A percentile compares a stretch with the other conserved stretches of the same genome.
phyloP scores from a whole-genome alignment of 2,797 vertebrate species.

The Threskiornis aethiopicus region DNA sequence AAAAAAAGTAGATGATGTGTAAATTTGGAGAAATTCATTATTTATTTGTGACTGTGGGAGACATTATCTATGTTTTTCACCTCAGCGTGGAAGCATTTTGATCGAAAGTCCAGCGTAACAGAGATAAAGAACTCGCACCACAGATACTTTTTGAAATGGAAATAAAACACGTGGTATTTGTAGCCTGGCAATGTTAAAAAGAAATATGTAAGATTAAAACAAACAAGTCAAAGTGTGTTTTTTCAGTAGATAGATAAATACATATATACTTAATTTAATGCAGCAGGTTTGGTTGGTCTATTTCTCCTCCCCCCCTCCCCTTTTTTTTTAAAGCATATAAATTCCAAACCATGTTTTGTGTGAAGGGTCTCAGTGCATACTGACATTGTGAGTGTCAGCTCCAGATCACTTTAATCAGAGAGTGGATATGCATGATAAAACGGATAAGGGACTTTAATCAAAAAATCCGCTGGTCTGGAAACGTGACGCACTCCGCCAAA shows the following conservation, averaged over 20 bases:
- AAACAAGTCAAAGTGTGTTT: not conserved
- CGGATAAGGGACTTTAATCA: slow-evolving; percentile 99
- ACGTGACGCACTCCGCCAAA: slow-evolving; percentile 97
- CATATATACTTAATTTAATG: not conserved
- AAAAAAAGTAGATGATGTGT: not conserved
- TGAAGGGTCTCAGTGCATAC: slow-evolving; percentile 88
- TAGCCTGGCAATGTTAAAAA: slow-evolving; percentile 18
- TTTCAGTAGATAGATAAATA: not conserved
- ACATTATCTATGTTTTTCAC: slow-evolving; percentile 7
- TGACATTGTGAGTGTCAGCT: slow-evolving; percentile 99
- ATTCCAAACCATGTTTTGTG: slow-evolving; percentile 89
- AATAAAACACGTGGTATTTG: slow-evolving; percentile 28
- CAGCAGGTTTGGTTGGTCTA: slow-evolving; percentile 20
- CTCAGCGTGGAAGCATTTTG: slow-evolving; percentile 20
- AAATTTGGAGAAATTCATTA: not conserved
- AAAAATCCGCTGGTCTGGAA: slow-evolving; percentile 99
- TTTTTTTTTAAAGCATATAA: slow-evolving; percentile 79
- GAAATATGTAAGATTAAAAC: slow-evolving; percentile 14
- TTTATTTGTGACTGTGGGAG: not conserved
- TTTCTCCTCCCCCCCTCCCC: not conserved
- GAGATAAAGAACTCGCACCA: not conserved
- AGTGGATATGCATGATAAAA: slow-evolving; percentile 99
- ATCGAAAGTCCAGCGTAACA: slow-evolving; percentile 22
- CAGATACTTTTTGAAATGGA: slow-evolving; percentile 32
- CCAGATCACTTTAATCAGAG: slow-evolving; percentile 99